A percentile compares a stretch with the other conserved stretches of the same genome.
Conservation (phyloP, 2,797 vertebrate species). For the Babyrousa celebensis region DNA sequence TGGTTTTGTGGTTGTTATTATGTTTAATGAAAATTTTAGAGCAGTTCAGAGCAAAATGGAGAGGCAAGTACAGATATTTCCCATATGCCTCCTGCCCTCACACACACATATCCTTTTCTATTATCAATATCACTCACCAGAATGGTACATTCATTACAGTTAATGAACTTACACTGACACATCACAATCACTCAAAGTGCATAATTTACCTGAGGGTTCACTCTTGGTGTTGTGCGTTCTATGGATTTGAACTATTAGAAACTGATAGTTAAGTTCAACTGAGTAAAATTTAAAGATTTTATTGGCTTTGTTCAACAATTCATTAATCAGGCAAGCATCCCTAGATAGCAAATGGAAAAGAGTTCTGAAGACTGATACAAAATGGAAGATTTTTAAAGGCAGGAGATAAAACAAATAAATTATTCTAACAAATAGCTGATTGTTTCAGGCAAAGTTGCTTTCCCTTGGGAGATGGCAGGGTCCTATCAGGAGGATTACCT, state of each 20-base stretch:
- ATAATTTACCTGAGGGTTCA: neutral
- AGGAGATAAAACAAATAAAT: neutral
- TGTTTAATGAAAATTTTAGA: neutral
- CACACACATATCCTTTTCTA: neutral
- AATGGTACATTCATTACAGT: neutral
- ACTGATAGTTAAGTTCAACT: neutral
- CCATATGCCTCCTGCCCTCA: neutral
- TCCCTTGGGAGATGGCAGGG: too few species aligned
- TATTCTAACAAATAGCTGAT: neutral
- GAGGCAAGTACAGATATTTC: neutral
- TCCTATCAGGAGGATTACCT: too few species aligned
- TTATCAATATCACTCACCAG: neutral
- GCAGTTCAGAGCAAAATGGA: neutral
- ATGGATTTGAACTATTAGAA: neutral
- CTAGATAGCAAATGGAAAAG: neutral
- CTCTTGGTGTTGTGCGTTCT: neutral
- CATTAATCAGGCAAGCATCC: neutral
- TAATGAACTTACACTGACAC: neutral
- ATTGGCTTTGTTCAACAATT: neutral
- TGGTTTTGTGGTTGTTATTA: neutral
- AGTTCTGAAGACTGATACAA: neutral
- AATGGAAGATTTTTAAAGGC: neutral
- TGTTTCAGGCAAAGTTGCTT: too few species aligned
- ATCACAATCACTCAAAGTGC: neutral
- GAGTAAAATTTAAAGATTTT: neutral